Conservation (phyloP, 2,113 vertebrate genomes). For the Columba livia region DNA sequence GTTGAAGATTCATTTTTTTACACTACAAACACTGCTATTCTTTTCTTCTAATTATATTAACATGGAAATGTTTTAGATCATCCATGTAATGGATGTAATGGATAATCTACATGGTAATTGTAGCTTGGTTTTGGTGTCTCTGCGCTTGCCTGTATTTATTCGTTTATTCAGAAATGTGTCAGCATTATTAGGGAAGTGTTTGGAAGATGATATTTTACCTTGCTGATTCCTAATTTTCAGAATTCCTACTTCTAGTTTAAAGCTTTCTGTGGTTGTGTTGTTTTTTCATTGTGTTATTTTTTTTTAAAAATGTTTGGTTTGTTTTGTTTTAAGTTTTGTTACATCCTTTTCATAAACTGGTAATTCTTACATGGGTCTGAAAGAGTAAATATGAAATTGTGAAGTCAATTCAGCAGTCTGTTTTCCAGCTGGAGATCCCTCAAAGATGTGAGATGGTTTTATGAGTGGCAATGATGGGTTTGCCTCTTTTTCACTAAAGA, state of each 20-base stretch:
- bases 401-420: not conserved
- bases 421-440: not conserved
- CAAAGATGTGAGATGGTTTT: not conserved
- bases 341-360: rapidly evolving
- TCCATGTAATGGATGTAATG: too few relatives aligned
- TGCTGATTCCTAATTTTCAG: not conserved
- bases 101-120: not conserved
- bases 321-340: not conserved
- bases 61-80: not conserved
- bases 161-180: not conserved
- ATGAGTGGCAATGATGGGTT: not conserved
- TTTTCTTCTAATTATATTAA: not conserved
- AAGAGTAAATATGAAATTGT: not conserved
- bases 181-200: not conserved
- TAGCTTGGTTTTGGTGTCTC: not conserved
- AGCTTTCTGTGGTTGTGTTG: not conserved
- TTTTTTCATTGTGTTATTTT: too few relatives aligned
- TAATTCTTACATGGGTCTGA: not conserved
- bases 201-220: not conserved
- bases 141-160: not conserved
- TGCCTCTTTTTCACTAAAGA: not conserved
- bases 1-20: not conserved
- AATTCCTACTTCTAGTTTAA: not conserved
- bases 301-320: too few relatives aligned
- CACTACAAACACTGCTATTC: not conserved